These are phyloP conservation scores for Macrotrachela quadricornifera DNA, from an alignment of 1,140 invertebrate genomes.

Conservation along the genomic window DNA sequence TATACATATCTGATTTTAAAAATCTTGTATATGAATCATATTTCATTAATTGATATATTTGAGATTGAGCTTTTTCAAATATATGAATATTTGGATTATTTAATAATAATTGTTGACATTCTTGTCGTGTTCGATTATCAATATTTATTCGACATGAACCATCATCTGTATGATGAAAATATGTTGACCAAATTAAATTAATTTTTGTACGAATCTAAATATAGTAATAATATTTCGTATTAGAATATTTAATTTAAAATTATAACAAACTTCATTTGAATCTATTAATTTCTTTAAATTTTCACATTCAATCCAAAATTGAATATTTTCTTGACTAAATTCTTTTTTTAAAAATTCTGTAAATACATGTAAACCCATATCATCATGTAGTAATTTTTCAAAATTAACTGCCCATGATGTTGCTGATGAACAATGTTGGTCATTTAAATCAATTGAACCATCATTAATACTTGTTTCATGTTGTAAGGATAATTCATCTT, in stretches of 20 bases:
- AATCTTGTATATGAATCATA: conserved; percentile 88
- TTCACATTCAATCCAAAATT: conserved; percentile 82
- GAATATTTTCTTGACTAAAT: conserved; percentile 86
- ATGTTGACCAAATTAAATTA: not conserved
- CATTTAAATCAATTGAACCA: too few relatives aligned
- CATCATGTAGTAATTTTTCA: conserved; percentile 66
- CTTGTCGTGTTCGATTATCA: conserved; percentile 29
- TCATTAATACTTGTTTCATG: too few relatives aligned
- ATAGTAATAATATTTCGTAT: too few relatives aligned
- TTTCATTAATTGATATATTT: conserved; percentile 92
- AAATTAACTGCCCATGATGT: conserved; percentile 58
- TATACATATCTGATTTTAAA: conserved; percentile 67
- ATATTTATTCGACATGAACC: conserved; percentile 7
- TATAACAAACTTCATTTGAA: conserved; percentile 17
- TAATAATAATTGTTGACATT: conserved; percentile 19
- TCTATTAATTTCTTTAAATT: conserved; percentile 40
- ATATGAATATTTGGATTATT: not conserved
- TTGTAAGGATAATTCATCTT: too few relatives aligned
- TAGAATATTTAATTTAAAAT: too few relatives aligned
- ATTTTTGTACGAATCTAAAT: not conserved
- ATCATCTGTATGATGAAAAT: not conserved
- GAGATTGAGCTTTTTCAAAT: conserved; percentile 47
- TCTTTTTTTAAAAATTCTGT: conserved; percentile 72
- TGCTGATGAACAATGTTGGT: conserved; percentile 1
- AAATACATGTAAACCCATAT: conserved; percentile 53